Conservation (phyloP, 2,113 vertebrate species). For the Microcebus tavaratra region DNA sequence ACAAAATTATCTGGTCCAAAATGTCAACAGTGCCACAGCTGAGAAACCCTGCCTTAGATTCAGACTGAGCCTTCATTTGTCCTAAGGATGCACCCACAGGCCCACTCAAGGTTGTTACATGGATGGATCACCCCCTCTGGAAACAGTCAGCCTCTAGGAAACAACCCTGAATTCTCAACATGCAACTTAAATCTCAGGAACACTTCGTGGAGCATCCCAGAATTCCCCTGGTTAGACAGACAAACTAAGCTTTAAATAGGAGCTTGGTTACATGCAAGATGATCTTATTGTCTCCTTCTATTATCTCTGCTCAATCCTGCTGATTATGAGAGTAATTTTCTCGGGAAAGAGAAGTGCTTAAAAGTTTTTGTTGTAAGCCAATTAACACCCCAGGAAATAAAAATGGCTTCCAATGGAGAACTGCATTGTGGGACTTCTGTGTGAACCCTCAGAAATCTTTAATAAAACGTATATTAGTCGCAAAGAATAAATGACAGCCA, state of each 20-base stretch:
- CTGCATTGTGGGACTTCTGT: conserved; percentile 33
- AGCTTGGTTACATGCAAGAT: not conserved
- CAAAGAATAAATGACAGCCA: conserved; percentile 55
- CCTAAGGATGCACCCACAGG: not conserved
- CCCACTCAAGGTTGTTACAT: not conserved
- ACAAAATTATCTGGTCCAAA: conserved; percentile 19
- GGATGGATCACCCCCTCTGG: not conserved
- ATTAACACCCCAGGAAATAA: conserved; percentile 51
- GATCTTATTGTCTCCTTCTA: conserved; percentile 17
- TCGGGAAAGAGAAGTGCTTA: conserved; percentile 27
- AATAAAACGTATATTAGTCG: conserved; percentile 46
- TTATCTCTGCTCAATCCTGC: conserved; percentile 23
- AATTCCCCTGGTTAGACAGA: not conserved
- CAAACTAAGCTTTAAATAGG: not conserved
- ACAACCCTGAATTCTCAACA: conserved; percentile 8
- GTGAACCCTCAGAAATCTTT: conserved; percentile 27
- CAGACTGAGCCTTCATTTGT: not conserved
- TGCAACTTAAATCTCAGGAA: conserved; percentile 22
- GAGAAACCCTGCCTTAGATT: conserved; percentile 2
- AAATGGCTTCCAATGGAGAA: conserved; percentile 60
- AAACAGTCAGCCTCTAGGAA: conserved; percentile 22
- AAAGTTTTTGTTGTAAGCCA: conserved; percentile 3
- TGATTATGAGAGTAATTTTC: conserved; percentile 52
- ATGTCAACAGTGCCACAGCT: not conserved
- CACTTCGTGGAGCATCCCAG: not conserved